A percentile compares a stretch with the other conserved stretches of the same genome.
These are phyloP conservation scores for Trichonephila clavipes DNA, from an alignment of 1,140 invertebrate species.

Conservation along the genomic window DNA sequence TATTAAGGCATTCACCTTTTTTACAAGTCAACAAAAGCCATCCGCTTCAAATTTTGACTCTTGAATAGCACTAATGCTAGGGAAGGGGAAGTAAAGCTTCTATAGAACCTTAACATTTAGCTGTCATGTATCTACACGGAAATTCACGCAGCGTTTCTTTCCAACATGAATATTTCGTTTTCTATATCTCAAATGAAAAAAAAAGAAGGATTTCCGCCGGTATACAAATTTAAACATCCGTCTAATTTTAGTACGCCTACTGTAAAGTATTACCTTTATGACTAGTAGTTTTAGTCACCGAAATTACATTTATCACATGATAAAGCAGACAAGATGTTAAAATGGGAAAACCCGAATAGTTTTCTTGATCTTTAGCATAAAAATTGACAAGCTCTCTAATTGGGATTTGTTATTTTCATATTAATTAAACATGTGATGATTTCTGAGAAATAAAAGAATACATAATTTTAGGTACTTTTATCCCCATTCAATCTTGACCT, in stretches of 20 bases:
- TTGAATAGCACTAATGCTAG: background rate
- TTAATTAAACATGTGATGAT: no score
- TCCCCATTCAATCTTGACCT: no score
- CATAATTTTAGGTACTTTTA: no score
- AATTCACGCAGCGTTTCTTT: background rate
- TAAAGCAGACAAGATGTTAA: background rate
- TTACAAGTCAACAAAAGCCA: background rate
- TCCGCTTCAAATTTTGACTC: background rate
- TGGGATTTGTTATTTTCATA: no score
- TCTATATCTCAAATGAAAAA: background rate
- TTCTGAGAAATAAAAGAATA: no score
- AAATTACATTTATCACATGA: background rate
- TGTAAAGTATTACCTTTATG: background rate
- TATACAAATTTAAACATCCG: background rate
- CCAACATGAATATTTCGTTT: background rate
- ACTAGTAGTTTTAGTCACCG: background rate
- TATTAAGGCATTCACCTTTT: background rate
- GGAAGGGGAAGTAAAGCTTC: background rate
- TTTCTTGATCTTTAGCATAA: background rate
- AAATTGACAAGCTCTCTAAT: no score
- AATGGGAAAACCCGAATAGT: background rate
- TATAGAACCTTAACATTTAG: background rate
- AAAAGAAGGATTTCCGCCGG: conserved; percentile 20
- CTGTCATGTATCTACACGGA: background rate
- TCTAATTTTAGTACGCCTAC: background rate